Evolutionary conservation across 2,888 invertebrate genomes (phyloP), one percentile per base, ranked within the genome.

Genomic region (Drosophila monieri): DNA sequence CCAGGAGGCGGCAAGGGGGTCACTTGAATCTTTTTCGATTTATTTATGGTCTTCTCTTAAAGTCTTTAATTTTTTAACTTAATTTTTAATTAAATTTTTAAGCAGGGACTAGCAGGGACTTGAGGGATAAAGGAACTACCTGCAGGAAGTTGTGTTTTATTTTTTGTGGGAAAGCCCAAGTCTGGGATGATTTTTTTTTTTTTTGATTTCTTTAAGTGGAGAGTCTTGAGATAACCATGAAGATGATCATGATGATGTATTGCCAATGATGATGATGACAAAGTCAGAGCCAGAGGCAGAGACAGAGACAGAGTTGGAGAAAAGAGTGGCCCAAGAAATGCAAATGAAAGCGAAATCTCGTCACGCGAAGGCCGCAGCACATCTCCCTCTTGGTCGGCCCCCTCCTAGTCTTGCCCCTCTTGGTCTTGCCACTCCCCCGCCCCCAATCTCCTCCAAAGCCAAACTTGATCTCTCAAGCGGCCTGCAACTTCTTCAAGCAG

Each of bases 331-430:
- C 59, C 53, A 25, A 57, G 49, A 71, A 72, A 78, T 74, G 73
- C 83, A 81, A 85, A 88, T 76, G 85, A 85, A 88, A 88, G 85
- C 77, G 88, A 88, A 88, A 80, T 77, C 75, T 68, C 68, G 67
- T 67, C 73, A 75, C 74, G 76, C 71, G 73, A 76, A 68, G 67
- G 73, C 73, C 59, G 54, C 25, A 49, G 55, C 66, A 37, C 52
- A 27, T 41, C 53, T 32, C 30, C 61, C 39, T 25, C 32, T 23
- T 18, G 3, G 30, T 30, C 35, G 1, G 35, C 30, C 43, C 12
- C 54, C 23, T 32, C 54, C 15, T 4, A 35, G 44, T 25, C 25
- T 25, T 6, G 6, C 9, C 27, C 27, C 27, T 27, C 27, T 9
- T 3, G 0, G 44, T 27, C 27, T 27, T 6, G 6, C 9, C 27